These are phyloP conservation scores for Burhinus bistriatus DNA, from an alignment of 2,113 vertebrate genomes.

Conservation along the genomic window DNA sequence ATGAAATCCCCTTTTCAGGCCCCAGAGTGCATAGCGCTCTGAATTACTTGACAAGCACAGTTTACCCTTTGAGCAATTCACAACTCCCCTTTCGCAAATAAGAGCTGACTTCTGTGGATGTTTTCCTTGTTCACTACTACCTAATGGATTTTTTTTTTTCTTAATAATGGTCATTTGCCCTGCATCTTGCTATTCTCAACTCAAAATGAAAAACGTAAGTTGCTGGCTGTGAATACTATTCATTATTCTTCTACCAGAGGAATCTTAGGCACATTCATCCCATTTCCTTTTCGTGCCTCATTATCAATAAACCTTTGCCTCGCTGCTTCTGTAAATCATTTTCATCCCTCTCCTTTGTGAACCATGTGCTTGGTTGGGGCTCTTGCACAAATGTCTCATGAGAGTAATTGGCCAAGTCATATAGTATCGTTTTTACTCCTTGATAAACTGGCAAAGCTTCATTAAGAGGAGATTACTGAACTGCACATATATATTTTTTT, in stretches of 20 bases:
- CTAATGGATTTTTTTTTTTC: neutral
- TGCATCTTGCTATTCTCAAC: neutral
- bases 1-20: neutral
- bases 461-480: neutral
- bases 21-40: neutral
- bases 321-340: neutral
- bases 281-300: conserved; percentile 3
- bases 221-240: neutral
- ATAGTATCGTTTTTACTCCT: neutral
- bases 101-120: neutral
- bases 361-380: neutral
- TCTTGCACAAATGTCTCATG: neutral
- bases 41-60: neutral
- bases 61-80: neutral
- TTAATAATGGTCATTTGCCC: neutral
- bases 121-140: neutral
- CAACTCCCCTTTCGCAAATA: neutral
- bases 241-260: neutral
- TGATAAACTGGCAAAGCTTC: neutral
- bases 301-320: conserved; percentile 32
- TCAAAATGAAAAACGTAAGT: neutral
- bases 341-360: neutral
- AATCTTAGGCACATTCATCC: neutral
- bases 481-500: neutral
- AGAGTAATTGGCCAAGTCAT: neutral